These are phyloP conservation scores for Conops quadrifasciatus DNA, from an alignment of 2,888 invertebrate genomes.

Conservation along the genomic window DNA sequence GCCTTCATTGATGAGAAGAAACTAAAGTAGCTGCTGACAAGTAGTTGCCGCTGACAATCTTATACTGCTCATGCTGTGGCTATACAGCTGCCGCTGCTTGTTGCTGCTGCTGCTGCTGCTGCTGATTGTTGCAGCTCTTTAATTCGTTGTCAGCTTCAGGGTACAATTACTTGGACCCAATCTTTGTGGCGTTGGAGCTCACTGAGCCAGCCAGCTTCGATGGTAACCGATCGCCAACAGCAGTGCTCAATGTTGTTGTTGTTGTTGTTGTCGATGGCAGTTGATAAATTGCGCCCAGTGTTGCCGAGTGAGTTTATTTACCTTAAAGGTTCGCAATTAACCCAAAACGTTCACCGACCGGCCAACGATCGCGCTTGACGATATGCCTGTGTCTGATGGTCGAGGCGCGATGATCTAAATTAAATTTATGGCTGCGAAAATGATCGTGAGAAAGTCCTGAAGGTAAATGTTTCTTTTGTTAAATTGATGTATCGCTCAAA, in stretches of 20 bases:
- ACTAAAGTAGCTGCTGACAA: background rate
- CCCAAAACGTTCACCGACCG: slow-evolving; percentile 11
- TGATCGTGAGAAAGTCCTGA: slow-evolving; percentile 22
- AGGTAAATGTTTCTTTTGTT: no score
- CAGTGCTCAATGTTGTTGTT: background rate
- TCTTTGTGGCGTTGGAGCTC: slow-evolving; percentile 1
- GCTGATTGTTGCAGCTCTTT: slow-evolving; percentile 11
- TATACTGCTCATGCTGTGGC: background rate
- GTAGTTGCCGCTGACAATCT: background rate
- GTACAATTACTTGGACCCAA: slow-evolving; percentile 29
- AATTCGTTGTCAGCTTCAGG: slow-evolving; percentile 30
- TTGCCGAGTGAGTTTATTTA: slow-evolving; percentile 29
- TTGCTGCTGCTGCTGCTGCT: slow-evolving; percentile 6
- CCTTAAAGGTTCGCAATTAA: slow-evolving; percentile 32
- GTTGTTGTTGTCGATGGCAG: slow-evolving; percentile 5
- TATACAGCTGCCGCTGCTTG: background rate
- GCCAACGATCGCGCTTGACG: no score
- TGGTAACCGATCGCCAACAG: slow-evolving; percentile 17
- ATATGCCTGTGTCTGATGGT: background rate
- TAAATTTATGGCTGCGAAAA: slow-evolving; percentile 16
- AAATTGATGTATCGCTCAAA: no score
- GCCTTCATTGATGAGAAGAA: background rate
- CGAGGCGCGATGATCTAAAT: slow-evolving; percentile 24
- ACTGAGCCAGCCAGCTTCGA: background rate
- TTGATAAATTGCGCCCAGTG: slow-evolving; percentile 14